Evolutionary conservation across 2,888 invertebrate species (phyloP).

Genomic region (Drosophila bunnanda): DNA sequence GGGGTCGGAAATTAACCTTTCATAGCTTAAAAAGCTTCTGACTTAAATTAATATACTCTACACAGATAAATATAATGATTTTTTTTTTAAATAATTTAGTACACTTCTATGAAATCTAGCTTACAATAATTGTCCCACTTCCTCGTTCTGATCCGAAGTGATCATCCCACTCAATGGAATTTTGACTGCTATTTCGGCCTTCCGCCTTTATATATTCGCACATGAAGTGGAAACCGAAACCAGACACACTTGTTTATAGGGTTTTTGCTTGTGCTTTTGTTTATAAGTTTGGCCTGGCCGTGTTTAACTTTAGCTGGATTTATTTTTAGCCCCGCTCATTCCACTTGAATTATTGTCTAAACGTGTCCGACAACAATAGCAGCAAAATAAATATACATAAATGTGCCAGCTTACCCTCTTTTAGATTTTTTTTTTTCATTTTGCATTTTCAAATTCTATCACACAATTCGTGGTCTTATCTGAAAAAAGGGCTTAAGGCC

Average conservation of each 20-base stretch:
- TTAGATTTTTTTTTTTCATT: neutral
- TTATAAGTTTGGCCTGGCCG: slow-evolving; percentile 35
- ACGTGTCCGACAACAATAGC: slow-evolving; percentile 55
- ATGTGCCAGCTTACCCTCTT: slow-evolving; percentile 6
- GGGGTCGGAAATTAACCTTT: too few relatives aligned
- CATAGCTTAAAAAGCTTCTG: too few relatives aligned
- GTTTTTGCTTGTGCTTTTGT: slow-evolving; percentile 25
- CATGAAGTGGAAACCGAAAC: slow-evolving; percentile 28
- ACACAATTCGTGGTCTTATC: slow-evolving; percentile 29
- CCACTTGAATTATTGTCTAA: slow-evolving; percentile 66
- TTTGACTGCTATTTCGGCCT: slow-evolving; percentile 14
- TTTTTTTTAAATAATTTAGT: too few relatives aligned
- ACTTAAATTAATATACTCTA: too few relatives aligned
- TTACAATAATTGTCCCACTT: too few relatives aligned
- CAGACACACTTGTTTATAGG: slow-evolving; percentile 49
- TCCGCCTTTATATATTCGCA: slow-evolving; percentile 16
- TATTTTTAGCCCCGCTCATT: slow-evolving; percentile 68
- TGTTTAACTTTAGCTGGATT: slow-evolving; percentile 45
- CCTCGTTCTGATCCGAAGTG: neutral
- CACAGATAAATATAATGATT: too few relatives aligned
- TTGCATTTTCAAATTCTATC: slow-evolving; percentile 15
- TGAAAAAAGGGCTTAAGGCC: slow-evolving; percentile 25
- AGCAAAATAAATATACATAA: slow-evolving; percentile 16
- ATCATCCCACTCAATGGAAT: slow-evolving; percentile 17
- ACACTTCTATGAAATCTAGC: too few relatives aligned